Percentiles rank a stretch among this genome's conserved stretches.
phyloP scores from a whole-genome alignment of 1,140 invertebrate species.

The Pentalonia nigronervosa region DNA sequence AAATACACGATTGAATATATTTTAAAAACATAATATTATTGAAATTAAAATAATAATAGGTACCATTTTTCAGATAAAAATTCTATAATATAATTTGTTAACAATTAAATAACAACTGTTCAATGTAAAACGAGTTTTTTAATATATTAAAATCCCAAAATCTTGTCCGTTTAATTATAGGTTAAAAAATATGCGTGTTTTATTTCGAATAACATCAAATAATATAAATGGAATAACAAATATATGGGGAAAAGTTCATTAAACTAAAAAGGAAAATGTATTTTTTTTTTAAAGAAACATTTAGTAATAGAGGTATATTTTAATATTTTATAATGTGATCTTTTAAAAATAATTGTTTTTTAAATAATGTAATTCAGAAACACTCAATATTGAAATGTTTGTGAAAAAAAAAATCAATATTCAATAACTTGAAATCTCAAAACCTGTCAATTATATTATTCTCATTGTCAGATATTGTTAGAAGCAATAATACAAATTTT shows the following conservation, averaged over 20 bases:
- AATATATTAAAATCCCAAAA: neutral
- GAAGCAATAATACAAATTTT: no score
- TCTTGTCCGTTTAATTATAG: neutral
- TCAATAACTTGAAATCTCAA: neutral
- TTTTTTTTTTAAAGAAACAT: neutral
- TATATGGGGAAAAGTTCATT: neutral
- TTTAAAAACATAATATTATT: neutral
- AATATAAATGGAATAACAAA: neutral
- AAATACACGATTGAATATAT: constrained; percentile 1
- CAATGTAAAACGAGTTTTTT: neutral
- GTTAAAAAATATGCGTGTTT: neutral
- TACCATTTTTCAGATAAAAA: neutral
- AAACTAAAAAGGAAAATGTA: neutral
- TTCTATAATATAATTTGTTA: neutral
- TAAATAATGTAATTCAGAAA: neutral
- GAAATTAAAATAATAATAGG: constrained; percentile 7
- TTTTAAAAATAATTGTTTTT: neutral
- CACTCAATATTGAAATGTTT: neutral
- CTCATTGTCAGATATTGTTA: neutral
- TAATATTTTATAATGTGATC: neutral
- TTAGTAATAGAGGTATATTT: neutral
- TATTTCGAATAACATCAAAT: neutral
- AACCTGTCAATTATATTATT: neutral
- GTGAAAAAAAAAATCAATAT: neutral
- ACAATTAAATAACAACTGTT: neutral